phyloP scores from a whole-genome alignment of 1,140 invertebrate genomes.

The Plodia interpunctella region DNA sequence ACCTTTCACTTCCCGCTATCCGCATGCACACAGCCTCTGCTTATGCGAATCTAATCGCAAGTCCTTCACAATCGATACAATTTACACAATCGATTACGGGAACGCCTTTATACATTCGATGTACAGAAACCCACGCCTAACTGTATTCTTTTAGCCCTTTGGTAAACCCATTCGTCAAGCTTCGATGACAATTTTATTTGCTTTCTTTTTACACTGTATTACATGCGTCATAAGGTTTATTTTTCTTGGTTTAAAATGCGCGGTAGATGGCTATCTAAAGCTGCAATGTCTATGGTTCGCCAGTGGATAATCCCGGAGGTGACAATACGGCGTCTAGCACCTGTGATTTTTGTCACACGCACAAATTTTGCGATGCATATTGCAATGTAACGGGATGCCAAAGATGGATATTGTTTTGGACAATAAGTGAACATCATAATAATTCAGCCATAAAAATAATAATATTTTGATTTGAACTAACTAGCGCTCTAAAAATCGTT shows the following conservation, averaged over 20 bases:
- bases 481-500: too few species aligned
- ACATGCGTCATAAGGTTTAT: neutral
- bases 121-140: slow-evolving; percentile 20
- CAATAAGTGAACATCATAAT: too few species aligned
- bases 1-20: slow-evolving; percentile 17
- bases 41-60: slow-evolving; percentile 30
- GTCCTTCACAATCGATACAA: slow-evolving; percentile 30
- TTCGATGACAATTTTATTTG: neutral
- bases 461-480: too few species aligned
- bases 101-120: slow-evolving; percentile 30
- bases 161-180: slow-evolving; percentile 14
- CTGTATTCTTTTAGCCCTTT: slow-evolving; percentile 26
- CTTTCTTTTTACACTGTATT: neutral
- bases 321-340: slow-evolving; percentile 10
- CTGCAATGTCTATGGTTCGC: neutral
- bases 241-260: neutral
- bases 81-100: slow-evolving; percentile 40
- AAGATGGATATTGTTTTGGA: neutral
- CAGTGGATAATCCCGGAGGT: slow-evolving; percentile 8
- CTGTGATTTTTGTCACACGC: slow-evolving; percentile 3
- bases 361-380: neutral
- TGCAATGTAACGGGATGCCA: slow-evolving; percentile 2
- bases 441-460: too few species aligned
- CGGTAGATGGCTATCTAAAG: slow-evolving; percentile 11
- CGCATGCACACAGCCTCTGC: slow-evolving; percentile 12